Evolutionary conservation across 1,140 invertebrate genomes (phyloP).

Genomic region (Bombus pascuorum): DNA sequence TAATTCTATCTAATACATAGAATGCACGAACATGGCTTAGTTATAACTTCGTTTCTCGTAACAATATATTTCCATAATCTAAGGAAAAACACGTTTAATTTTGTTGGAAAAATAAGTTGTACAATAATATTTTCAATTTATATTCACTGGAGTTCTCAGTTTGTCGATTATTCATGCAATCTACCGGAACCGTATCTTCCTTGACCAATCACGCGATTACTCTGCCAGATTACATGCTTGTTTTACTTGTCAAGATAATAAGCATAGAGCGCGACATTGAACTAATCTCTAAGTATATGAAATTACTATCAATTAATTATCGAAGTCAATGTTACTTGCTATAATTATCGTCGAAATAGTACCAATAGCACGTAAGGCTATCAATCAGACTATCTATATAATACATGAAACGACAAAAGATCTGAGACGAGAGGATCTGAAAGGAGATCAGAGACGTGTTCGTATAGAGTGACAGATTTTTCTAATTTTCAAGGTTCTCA

Average conservation of each 20-base stretch:
- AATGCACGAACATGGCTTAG: no score
- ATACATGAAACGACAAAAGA: not conserved
- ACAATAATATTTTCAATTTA: not conserved
- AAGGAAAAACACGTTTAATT: not conserved
- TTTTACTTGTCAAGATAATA: not conserved
- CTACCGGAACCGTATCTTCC: not conserved
- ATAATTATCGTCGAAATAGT: not conserved
- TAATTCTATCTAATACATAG: no score
- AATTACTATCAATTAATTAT: not conserved
- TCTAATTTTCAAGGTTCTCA: slow-evolving; percentile 12
- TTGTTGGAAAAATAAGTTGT: not conserved
- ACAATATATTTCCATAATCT: not conserved
- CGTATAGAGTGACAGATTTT: not conserved
- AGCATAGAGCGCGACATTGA: not conserved
- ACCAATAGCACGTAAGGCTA: not conserved
- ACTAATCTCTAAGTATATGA: not conserved
- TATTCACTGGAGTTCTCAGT: not conserved
- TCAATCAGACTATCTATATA: not conserved
- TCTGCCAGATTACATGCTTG: not conserved
- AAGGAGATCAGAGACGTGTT: no score
- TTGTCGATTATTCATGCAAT: not conserved
- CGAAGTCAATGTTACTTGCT: not conserved
- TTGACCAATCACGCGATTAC: not conserved
- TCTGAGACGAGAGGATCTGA: not conserved
- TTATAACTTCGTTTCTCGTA: not conserved